phyloP scores from a whole-genome alignment of 1,140 invertebrate species.

The Frieseomelitta varia region DNA sequence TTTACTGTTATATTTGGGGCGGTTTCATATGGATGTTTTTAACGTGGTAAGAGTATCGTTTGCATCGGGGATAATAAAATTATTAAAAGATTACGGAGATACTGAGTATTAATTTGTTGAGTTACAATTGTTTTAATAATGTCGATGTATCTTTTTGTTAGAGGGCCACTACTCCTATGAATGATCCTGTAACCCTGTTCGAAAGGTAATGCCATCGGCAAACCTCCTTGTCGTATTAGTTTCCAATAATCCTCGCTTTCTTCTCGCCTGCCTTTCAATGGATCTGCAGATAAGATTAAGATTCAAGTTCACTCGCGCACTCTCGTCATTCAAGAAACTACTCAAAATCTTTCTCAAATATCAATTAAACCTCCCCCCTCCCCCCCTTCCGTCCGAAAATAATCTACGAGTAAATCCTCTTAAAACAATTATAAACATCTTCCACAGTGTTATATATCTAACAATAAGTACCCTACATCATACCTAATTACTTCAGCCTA shows the following conservation, averaged over 20 bases:
- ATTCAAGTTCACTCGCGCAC: too few species aligned
- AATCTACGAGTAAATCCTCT: background rate
- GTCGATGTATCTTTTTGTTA: background rate
- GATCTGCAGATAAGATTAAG: background rate
- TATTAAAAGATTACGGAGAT: background rate
- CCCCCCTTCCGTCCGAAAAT: background rate
- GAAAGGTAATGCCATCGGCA: conserved; percentile 65
- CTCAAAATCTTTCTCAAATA: background rate
- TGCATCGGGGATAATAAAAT: too few species aligned
- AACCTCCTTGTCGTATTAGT: conserved; percentile 70
- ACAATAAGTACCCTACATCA: too few species aligned
- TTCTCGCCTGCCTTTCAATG: background rate
- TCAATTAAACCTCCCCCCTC: background rate
- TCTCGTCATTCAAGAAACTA: background rate
- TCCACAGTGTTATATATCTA: too few species aligned
- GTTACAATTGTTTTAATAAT: background rate
- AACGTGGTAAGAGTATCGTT: background rate
- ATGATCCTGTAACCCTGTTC: conserved; percentile 72
- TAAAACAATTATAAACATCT: too few species aligned
- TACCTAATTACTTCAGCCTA: too few species aligned
- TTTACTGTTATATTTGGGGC: background rate
- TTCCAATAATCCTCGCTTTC: conserved; percentile 9
- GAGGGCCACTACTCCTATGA: conserved; percentile 39
- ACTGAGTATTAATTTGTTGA: background rate
- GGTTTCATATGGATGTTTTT: background rate